Base-by-base conservation (phyloP, 2,888 invertebrate genomes). In the Ligdia adustata region DNA sequence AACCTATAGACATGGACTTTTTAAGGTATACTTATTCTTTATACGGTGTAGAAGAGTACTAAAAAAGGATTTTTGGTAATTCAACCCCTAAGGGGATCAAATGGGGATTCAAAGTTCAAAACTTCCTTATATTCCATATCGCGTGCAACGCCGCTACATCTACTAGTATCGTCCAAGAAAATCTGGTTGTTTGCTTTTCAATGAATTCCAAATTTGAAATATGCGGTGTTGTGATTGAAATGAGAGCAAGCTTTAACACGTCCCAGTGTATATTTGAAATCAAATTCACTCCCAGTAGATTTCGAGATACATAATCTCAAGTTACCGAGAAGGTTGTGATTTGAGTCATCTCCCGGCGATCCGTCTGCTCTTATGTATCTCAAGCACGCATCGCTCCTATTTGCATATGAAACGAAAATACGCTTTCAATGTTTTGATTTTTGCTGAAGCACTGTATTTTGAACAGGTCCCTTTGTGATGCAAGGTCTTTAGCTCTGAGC, bases 341-440 rank as follows among this genome's bases (percentile, higher is more conserved):
- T 60, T 64, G 54, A 33, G 24, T 28, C 33, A 49, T 38, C 15
- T 24, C 22, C 22, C 27, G 29, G 13, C 13, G 38, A 32, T 32
- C 33, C 9, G 32, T 24, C 12, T n/a, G 32, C 57, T 66, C 57
- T 65, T 75, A 63, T 71, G 72, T 80, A 72, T 73, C 48, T 42
- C 66, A 55, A 53, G 50, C 65, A 69, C 71, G 75, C 70, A 71
- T 61, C 71, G 75, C 71, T 72, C 62, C 50, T 60, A 84, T 88
- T 87, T 82, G 74, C 84, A 85, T 86, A 78, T 78, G 82, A 83
- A 84, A 79, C 73, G 74, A 74, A 67, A 55, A 76, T 69, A 76
- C 59, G 59, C 70, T 75, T 75, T 67, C 75, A 76, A 76, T 79
- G 76, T 79, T 81, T 82, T 77, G 73, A 80, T 85, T 81, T 78